These are phyloP conservation scores for Drosophila grimshawi DNA, from an alignment of 1,140 invertebrate genomes.

Conservation along the genomic window DNA sequence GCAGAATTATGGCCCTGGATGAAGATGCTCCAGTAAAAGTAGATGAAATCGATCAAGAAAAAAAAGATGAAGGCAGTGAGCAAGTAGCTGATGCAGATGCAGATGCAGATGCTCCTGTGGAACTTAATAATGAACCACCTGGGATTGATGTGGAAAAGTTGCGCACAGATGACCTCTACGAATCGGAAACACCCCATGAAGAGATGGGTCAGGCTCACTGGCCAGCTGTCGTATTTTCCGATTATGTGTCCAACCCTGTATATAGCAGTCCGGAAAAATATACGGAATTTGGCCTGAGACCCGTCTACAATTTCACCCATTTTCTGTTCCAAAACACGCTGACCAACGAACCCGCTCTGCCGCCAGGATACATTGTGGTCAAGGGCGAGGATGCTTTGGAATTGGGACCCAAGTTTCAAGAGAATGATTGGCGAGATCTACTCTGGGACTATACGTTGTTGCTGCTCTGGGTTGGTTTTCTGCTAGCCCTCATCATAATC, in stretches of 20 bases:
- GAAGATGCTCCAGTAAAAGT: no score
- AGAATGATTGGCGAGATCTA: conserved; percentile 86
- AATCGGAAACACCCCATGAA: conserved; percentile 56
- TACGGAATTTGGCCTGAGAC: conserved; percentile 12
- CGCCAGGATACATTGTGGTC: conserved; percentile 57
- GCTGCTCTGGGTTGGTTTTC: conserved; percentile 85
- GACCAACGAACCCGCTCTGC: conserved; percentile 27
- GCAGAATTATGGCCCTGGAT: no score
- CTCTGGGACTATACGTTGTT: conserved; percentile 87
- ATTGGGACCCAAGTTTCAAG: conserved; percentile 78
- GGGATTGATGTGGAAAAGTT: not conserved
- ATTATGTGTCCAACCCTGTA: conserved; percentile 4
- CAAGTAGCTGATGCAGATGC: no score
- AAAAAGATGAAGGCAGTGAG: no score
- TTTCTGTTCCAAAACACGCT: conserved; percentile 38
- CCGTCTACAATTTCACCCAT: conserved; percentile 52
- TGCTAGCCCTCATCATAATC: conserved; percentile 87
- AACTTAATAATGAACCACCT: no score
- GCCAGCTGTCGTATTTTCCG: conserved; percentile 25
- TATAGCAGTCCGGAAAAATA: not conserved
- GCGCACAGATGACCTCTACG: not conserved
- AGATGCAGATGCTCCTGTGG: no score
- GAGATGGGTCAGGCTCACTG: conserved; percentile 52
- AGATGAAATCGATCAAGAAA: no score
- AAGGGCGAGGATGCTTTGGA: conserved; percentile 33